phyloP scores from a whole-genome alignment of 2,797 vertebrate genomes.

The Ctenosaura bakeri region DNA sequence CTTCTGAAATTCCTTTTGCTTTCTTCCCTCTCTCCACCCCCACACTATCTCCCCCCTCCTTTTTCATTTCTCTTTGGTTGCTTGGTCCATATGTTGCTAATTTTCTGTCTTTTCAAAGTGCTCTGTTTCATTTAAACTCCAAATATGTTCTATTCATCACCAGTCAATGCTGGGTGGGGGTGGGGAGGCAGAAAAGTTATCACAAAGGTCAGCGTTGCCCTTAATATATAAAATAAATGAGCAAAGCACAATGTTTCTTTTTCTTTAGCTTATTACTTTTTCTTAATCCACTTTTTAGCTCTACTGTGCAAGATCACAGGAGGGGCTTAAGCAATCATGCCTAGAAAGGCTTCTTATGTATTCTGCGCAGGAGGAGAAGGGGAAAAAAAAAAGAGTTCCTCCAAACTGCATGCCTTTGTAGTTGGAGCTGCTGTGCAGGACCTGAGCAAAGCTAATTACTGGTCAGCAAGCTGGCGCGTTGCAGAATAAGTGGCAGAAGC shows the following conservation, averaged over 20 bases:
- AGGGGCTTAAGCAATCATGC: conserved; percentile 45
- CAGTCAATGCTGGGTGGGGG: conserved; percentile 57
- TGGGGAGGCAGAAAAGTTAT: conserved; percentile 58
- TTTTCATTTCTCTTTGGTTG: conserved; percentile 76
- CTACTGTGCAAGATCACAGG: conserved; percentile 73
- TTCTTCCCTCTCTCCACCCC: conserved; percentile 45
- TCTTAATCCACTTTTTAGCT: conserved; percentile 74
- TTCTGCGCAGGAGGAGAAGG: conserved; percentile 38
- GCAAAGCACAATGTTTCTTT: conserved; percentile 37
- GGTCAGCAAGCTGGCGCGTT: conserved; percentile 64
- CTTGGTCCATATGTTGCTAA: conserved; percentile 84
- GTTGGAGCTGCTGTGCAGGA: conserved; percentile 58
- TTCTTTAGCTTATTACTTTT: conserved; percentile 66
- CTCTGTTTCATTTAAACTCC: conserved; percentile 76
- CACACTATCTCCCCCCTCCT: conserved; percentile 27
- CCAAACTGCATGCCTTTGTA: conserved; percentile 62
- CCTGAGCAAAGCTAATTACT: conserved; percentile 61
- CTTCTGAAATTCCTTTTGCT: conserved; percentile 73
- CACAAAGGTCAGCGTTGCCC: conserved; percentile 71
- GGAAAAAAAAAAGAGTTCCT: conserved; percentile 25
- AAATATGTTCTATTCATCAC: conserved; percentile 76
- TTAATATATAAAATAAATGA: conserved; percentile 75
- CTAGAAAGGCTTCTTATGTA: conserved; percentile 65
- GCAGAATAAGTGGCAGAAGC: conserved; percentile 41
- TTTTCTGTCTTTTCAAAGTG: conserved; percentile 82